Percentiles rank a stretch among this genome's conserved stretches.
Conservation (phyloP, 92 coral and sea anemone species). For the Plumapathes pennacea region DNA sequence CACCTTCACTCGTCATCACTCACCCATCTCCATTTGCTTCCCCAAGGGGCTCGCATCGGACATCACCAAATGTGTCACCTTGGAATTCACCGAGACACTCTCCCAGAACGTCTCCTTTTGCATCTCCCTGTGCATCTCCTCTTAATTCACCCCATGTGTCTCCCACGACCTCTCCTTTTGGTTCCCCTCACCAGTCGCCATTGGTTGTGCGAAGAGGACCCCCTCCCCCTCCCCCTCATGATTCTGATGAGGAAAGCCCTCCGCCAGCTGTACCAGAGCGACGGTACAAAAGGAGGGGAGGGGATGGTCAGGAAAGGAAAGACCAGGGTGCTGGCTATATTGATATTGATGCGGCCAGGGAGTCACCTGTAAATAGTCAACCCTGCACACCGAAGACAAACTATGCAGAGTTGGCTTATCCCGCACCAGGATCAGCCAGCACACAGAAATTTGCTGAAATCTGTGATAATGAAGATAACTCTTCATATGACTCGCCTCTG, state of each 20-base stretch:
- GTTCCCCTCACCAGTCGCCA: constrained; percentile 72
- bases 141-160: constrained; percentile 75
- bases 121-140: constrained; percentile 79
- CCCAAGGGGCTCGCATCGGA: constrained; percentile 66
- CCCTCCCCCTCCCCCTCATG: constrained; percentile 80
- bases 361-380: not conserved
- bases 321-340: constrained; percentile 41
- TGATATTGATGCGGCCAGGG: constrained; percentile 44
- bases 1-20: constrained; percentile 90
- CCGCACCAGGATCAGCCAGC: constrained; percentile 25
- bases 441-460: constrained; percentile 33
- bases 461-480: constrained; percentile 20
- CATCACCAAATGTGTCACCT: constrained; percentile 68
- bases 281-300: constrained; percentile 44
- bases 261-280: constrained; percentile 97
- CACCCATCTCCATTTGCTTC: constrained; percentile 69
- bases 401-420: constrained; percentile 84
- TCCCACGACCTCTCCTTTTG: constrained; percentile 78
- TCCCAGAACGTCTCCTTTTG: constrained; percentile 79
- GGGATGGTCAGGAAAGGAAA: constrained; percentile 28
- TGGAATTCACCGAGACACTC: constrained; percentile 74
- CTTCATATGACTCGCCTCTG: constrained; percentile 75
- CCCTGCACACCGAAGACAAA: constrained; percentile 30
- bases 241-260: constrained; percentile 62
- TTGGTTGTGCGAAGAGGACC: constrained; percentile 60